Evolutionary conservation across 2,888 invertebrate genomes (phyloP), one percentile per base, ranked within the genome.

Genomic region (Chaetogeoica ovagalla): DNA sequence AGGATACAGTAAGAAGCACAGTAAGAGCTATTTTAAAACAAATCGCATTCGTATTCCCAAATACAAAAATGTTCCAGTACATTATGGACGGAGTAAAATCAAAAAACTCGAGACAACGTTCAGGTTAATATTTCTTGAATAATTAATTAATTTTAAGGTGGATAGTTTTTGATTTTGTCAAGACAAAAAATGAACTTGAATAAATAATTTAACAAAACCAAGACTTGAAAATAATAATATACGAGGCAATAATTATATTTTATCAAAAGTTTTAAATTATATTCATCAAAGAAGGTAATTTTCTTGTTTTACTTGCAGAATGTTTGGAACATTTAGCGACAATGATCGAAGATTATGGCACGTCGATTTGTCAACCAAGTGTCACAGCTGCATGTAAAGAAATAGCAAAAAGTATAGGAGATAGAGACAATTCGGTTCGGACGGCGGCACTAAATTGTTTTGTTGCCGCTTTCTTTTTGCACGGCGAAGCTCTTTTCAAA

Each of bases 81-180:
- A 88, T 98, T 23, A 94, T 97, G 92, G 98, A 98, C 84, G 98
- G 97, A 2, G 87, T 98, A 19, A 96, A 97, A 85, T 96, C 97
- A 0, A 99, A 99, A 87, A 98, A 98, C 87, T 95, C 98, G 0
- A 90, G 98, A 63, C 98, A 98, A 86, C 90, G 98, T 85, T 94
- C 97, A 84, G 92, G 92, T 91, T 60, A 59, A 15, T 68, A 23
- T 43, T 23, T 65, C 7, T 71, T 57, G 30, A 71, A 15, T 43
- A 30, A 43, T 7, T 72, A 17, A 70, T 48, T 48, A n/a, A n/a
- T n/a, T 11, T 48, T 48, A 48, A 48, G 48, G 13, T 3, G 48
- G 48, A 3, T 13, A 11, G 13, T 13, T 48, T 11, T 48, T 48
- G 1, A 13, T 15, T 48, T 48, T 48, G 7, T 43, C 7, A 48